Base-by-base conservation (phyloP, 2,888 invertebrate genomes). In the Dasysyrphus tricinctus region DNA sequence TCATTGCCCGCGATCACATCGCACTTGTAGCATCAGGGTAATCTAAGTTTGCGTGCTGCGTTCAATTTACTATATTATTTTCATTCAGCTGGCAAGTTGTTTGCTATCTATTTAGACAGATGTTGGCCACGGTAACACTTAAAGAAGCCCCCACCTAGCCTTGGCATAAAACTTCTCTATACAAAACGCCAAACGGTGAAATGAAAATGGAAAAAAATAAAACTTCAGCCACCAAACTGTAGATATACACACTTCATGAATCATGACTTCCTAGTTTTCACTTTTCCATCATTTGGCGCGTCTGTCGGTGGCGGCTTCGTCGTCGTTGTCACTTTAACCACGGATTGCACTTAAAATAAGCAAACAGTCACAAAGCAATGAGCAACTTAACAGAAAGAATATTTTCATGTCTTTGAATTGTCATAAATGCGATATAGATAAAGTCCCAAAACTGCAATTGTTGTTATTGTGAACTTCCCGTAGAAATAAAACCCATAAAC, bases 261-360 rank as follows among this genome's bases (percentile, higher is more conserved):
- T 86, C 63, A 72, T 65, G 51, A 81, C 86, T 86, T 86, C 86
- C 86, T 86, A 86, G 86, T 86, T 86, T 86, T 86, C 86, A 86
- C 86, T 86, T 81, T 86, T 81, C 70, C 69, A 65, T 72, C 81
- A 81, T 70, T 47, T 47, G 56, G 59, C 47, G 44, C 14, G 19
- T 32, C 11, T 3, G 24, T 24, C 24, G 24, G 24, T 3, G 24
- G 1, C 24, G 24, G 24, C 1, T 2, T 24, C 24, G 24, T 24
- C 24, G 24, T n/a, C n/a, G n/a, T n/a, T n/a, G n/a, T n/a, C 24
- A 2, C 3, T 24, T 24, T 14, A 69, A 69, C 29, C 12, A 63
- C 54, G 51, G 5, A 42, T 56, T 57, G 51, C 72, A 73, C 57
- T 76, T 73, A 59, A 39, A 69, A 39, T 24, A 12, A 51, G 59